These are phyloP conservation scores for Steatocranus sp. DNA, from an alignment of 2,797 vertebrate genomes.

Conservation along the genomic window DNA sequence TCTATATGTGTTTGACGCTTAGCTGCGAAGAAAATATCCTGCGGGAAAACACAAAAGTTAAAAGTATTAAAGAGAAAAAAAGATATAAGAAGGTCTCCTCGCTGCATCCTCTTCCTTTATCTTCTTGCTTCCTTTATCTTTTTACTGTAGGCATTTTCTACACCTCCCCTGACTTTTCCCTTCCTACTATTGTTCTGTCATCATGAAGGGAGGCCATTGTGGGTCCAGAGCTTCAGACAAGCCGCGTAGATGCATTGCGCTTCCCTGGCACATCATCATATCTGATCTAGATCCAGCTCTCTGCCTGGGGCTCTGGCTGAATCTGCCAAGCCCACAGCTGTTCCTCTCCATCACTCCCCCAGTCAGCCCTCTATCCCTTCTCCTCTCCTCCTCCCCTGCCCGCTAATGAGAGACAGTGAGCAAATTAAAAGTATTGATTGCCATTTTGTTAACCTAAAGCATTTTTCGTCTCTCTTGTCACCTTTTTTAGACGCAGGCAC, in stretches of 20 bases:
- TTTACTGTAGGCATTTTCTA: neutral
- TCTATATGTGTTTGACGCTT: neutral
- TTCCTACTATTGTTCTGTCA: neutral
- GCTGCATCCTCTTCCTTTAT: neutral
- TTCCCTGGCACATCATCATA: slow-evolving; percentile 36
- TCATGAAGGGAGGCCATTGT: slow-evolving; percentile 21
- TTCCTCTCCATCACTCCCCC: slow-evolving; percentile 82
- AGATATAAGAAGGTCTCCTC: neutral
- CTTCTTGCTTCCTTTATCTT: neutral
- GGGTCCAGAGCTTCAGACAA: slow-evolving; percentile 19
- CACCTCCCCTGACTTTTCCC: neutral
- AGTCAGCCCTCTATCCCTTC: slow-evolving; percentile 45
- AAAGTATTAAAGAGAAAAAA: neutral
- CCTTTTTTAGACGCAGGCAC: slow-evolving; percentile 25
- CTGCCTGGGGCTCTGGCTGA: slow-evolving; percentile 44
- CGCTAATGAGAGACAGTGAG: slow-evolving; percentile 88
- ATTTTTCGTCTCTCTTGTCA: slow-evolving; percentile 37
- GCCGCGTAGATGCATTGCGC: neutral
- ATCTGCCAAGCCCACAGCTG: slow-evolving; percentile 87
- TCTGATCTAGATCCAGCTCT: slow-evolving; percentile 55
- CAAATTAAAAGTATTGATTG: slow-evolving; percentile 95
- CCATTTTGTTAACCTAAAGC: slow-evolving; percentile 81
- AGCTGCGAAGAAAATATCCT: neutral
- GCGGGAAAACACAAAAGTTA: neutral
- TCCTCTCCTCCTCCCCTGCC: neutral